Evolutionary conservation across 2,797 vertebrate species (phyloP), one percentile per base, ranked within the genome.

Genomic region (Cossypha dichroa): DNA sequence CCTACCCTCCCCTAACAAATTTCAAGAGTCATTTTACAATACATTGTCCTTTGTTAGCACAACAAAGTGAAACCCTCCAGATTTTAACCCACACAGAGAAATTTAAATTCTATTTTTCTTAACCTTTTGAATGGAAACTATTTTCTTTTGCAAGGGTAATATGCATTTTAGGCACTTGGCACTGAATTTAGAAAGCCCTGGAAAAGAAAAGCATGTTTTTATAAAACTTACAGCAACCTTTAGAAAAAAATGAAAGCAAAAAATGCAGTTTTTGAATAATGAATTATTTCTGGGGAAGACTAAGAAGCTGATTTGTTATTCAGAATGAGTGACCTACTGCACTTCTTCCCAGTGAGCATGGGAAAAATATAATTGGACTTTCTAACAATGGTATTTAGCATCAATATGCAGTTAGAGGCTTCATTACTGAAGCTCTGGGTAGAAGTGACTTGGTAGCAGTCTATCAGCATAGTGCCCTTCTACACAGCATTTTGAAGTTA

Each of bases 401-500:
- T 79, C 70, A 79, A 14, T 70, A 70, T 63, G 70, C 45, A 94
- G 58, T 70, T 66, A 55, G 63, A 86, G 72, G 66, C 49, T 67
- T 66, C 59, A 79, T 77, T 93, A 78, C 31, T 72, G 83, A 41
- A 80, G 40, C 54, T 84, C 45, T 73, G 51, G 55, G 41, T 73
- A 38, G 69, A 93, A 96, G 67, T 88, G 72, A 52, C 90, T 69
- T 46, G 85, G 80, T 73, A 91, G 38, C 85, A 70, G 45, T 76
- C 43, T 58, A 74, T 93, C 77, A 79, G 41, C 74, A 56, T 3
- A 33, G 74, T 19, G 31, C 26, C 0, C 3, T 69, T 90, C 87
- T 69, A 31, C 63, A 93, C 90, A 96, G 77, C 74, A 49, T 96
- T 96, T 97, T 96, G 85, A 94, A 95, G 74, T 92, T 92, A 96